Evolutionary conservation across 2,797 vertebrate genomes (phyloP), one percentile per base, ranked within the genome.

Genomic region (Cynopterus sphinx): DNA sequence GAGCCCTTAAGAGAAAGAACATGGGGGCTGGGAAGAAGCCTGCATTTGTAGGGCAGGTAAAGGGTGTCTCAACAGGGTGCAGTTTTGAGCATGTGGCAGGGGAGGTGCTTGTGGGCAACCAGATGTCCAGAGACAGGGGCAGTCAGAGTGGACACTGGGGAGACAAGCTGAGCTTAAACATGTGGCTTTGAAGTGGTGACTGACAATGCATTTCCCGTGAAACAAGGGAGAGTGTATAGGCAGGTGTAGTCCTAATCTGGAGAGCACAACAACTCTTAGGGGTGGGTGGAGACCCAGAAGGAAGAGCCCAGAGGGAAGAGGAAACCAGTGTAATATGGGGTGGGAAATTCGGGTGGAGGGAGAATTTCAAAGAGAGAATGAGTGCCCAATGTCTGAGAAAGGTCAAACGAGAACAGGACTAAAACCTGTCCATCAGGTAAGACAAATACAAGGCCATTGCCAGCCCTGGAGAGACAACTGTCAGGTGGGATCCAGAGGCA

Each of bases 221-320:
- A 0, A 33, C 61, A 43, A 46, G 67, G 77, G 21, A 68, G 41
- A 15, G 33, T n/a, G 0, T 9, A 6, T 0, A 57, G 61, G 15
- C 15, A 21, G 9, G 6, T 36, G 19, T 0, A 5, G 1, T 26
- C 19, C 31, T 1, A 1, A 31, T 36, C 6, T 13, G n/a, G 28
- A 21, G n/a, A 71, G 21, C 22, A 7, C 8, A 33, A 24, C 15
- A 15, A 4, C 49, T 3, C 55, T 36, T 21, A 79, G 17, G 21
- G 9, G 31, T 17, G n/a, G 33, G 2, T n/a, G 28, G 46, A 82
- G 41, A 68, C 41, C 8, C n/a, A 39, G 39, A 51, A 79, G 89
- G 53, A 57, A 79, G 28, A 31, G 24, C 22, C 9, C 8, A 26
- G 78, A 16, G 26, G 8, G 31, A 82, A 13, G 17, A 85, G 17